phyloP scores from a whole-genome alignment of 1,140 invertebrate genomes.

The Melipona quadrifasciata region DNA sequence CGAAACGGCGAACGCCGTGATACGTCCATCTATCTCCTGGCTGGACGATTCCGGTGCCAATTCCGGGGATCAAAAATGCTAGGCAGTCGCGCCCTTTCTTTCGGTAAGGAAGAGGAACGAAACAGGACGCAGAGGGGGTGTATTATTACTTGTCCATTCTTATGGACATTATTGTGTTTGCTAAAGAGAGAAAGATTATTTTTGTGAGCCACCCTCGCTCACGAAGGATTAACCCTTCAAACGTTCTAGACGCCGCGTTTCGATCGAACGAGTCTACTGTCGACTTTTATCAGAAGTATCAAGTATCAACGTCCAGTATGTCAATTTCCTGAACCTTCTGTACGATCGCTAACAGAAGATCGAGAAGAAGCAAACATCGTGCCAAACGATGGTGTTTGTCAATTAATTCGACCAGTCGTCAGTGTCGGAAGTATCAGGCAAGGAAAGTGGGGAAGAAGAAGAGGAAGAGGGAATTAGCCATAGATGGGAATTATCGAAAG shows the following conservation, averaged over 20 bases:
- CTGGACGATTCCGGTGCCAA: constrained; percentile 14
- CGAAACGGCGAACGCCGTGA: not conserved
- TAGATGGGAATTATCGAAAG: not conserved
- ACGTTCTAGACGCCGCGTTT: too few species aligned
- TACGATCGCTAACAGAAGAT: not conserved
- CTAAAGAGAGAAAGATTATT: too few species aligned
- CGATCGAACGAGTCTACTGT: too few species aligned
- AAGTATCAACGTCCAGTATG: too few species aligned
- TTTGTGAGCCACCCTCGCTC: too few species aligned
- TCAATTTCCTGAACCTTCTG: too few species aligned
- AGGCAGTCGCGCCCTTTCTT: not conserved
- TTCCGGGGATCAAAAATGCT: constrained; percentile 3
- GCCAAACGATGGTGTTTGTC: too few species aligned
- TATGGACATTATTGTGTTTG: not conserved
- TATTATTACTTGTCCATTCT: too few species aligned
- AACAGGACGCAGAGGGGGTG: not conserved
- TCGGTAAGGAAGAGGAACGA: not conserved
- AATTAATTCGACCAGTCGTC: too few species aligned
- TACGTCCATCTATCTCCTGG: not conserved
- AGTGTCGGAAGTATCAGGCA: too few species aligned
- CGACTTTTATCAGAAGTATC: too few species aligned
- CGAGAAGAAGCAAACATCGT: not conserved
- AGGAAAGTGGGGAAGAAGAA: not conserved
- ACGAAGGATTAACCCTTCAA: too few species aligned
- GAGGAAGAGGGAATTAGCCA: not conserved